Evolutionary conservation across 2,888 invertebrate genomes (phyloP), one percentile per base, ranked within the genome.

Genomic region (Galerucella calmariensis): DNA sequence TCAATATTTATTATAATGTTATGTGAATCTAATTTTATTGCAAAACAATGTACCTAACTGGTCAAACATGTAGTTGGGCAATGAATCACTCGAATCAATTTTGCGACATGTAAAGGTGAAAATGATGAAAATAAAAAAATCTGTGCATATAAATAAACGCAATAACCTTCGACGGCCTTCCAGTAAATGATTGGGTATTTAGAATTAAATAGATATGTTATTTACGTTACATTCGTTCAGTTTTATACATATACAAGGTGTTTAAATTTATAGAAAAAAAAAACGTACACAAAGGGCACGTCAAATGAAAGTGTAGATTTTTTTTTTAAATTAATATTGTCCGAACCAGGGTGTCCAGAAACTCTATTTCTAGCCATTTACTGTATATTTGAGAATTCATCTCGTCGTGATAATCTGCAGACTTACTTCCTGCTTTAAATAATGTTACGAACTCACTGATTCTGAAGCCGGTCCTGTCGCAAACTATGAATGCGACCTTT

Each of bases 141-240:
- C 44, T 59, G 46, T 68, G 75, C 65, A 72, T 75, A 72, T 72
- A 72, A 71, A 75, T 75, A 72, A 75, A 72, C 72, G 59, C 69
- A 75, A 72, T 75, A 72, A 75, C 75, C 75, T 75, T 75, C 75
- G 65, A 75, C 75, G 72, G 75, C 75, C 75, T 75, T 75, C 75
- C 69, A 56, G 16, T 67, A 66, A 67, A 61, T 61, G 14, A 14
- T 61, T 61, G 56, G 16, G n/a, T 16, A 51, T n/a, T n/a, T 12
- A n/a, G 12, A 46, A 51, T n/a, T 51, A 51, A 51, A 51, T 51
- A 51, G 14, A 14, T 51, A 51, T 12, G 5, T 10, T 51, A 6
- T 14, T 51, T n/a, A 51, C 14, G 51, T 14, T 51, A 51, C 51
- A 4, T 51, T 11, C 14, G 12, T 51, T n/a, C 51, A 12, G 51